Evolutionary conservation across 2,797 vertebrate species (phyloP), one percentile per base, ranked within the genome.

Genomic region (Pelochelys cantorii): DNA sequence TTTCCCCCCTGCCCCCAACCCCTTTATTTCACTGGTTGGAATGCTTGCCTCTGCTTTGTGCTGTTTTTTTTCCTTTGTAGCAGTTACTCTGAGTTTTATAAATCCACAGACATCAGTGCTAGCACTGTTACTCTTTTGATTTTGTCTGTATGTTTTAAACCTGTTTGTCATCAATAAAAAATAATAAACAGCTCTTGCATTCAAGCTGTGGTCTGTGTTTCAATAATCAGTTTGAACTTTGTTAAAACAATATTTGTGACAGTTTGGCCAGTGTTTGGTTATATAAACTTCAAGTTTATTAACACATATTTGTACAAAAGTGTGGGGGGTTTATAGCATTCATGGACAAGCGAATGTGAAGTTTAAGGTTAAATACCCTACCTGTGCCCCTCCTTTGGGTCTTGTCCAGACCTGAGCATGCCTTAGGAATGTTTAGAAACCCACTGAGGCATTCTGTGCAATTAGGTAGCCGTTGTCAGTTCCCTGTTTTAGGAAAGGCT

Each of bases 61-160:
- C 97, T 98, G 97, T 91, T 92, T 90, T 97, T 96, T 96, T 54
- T 96, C 97, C 95, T 97, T 93, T 93, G 97, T 97, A 97, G 97
- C 96, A 84, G 93, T 96, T 97, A 81, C 88, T 94, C 83, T 96
- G 90, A 95, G 96, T 97, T 98, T 96, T 93, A 91, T 92, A 92
- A 97, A 95, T 93, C 91, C 94, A 89, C 90, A 97, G 92, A 95
- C 97, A 95, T 97, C 97, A 96, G 98, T 98, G 97, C 97, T 97
- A 96, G 97, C 97, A 97, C 98, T 97, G 97, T 98, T 95, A 95
- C 48, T 93, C 94, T 95, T 91, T 93, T 97, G 93, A 95, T 96
- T 96, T 94, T 93, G 96, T 97, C 96, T 97, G 96, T 98, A 98
- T 98, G 97, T 99, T 98, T 98, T 98, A 98, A 98, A 98, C 94